phyloP scores from a whole-genome alignment of 2,797 vertebrate genomes.

The Phalanger gymnotis region DNA sequence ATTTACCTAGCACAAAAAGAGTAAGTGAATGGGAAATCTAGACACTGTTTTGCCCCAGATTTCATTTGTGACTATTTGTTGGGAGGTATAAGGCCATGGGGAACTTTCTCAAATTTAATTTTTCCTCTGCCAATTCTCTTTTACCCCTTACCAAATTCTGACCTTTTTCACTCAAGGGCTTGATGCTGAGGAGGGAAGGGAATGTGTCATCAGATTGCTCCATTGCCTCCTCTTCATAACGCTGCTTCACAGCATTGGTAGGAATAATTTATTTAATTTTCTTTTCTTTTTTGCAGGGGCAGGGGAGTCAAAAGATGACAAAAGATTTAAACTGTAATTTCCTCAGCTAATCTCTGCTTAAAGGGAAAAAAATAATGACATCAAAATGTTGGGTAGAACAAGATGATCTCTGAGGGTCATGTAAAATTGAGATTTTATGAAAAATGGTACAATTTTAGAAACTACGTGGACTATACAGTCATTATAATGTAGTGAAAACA shows the following conservation, averaged over 20 bases:
- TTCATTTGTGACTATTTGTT: neutral
- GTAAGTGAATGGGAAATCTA: neutral
- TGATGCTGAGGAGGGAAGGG: too few species aligned
- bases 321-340: neutral
- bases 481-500: neutral
- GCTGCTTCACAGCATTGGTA: neutral
- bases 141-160: neutral
- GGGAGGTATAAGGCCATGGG: neutral
- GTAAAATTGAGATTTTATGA: neutral
- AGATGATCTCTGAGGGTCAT: neutral
- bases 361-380: neutral
- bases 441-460: neutral
- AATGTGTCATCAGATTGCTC: neutral
- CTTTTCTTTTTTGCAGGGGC: neutral
- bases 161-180: neutral
- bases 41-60: neutral
- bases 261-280: neutral
- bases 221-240: neutral
- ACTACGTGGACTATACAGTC: neutral
- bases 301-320: neutral
- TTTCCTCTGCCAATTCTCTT: neutral
- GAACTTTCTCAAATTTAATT: neutral
- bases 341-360: neutral
- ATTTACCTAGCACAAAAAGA: neutral
- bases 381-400: neutral